phyloP scores from a whole-genome alignment of 2,888 invertebrate genomes.

The Sisyra terminalis region DNA sequence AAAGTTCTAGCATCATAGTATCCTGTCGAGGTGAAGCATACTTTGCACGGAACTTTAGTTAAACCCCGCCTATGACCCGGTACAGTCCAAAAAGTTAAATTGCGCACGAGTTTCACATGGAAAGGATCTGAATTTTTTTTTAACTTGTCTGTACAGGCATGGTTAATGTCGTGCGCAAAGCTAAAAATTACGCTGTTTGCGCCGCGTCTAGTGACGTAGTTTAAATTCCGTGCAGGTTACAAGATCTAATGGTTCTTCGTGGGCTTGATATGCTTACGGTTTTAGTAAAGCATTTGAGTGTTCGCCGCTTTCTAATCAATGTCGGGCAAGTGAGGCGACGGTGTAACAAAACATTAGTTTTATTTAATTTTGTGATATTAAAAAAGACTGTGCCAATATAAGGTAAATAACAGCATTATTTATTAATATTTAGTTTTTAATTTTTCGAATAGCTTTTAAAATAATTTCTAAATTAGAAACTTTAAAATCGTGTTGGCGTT shows the following conservation, averaged over 20 bases:
- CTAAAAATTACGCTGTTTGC: conserved; percentile 3
- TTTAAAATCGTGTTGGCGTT: background rate
- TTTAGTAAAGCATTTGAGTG: conserved; percentile 1
- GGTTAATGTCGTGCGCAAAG: conserved; percentile 3
- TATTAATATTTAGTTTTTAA: conserved; percentile 3
- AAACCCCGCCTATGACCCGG: conserved; percentile 5
- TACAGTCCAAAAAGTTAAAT: conserved; percentile 1
- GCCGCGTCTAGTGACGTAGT: conserved; percentile 8
- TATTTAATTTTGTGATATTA: conserved; percentile 13
- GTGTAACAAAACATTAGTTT: conserved; percentile 4
- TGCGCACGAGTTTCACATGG: background rate
- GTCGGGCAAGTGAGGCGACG: conserved; percentile 1
- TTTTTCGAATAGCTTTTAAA: background rate
- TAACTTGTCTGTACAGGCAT: conserved; percentile 1
- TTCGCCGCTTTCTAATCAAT: conserved; percentile 3
- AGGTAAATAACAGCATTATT: conserved; percentile 9
- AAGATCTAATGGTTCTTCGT: too few species aligned
- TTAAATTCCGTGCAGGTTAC: conserved; percentile 6
- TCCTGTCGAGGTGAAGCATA: conserved; percentile 2
- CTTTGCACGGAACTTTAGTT: conserved; percentile 4
- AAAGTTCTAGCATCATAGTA: conserved; percentile 3
- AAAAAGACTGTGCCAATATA: conserved; percentile 14
- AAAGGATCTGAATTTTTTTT: background rate
- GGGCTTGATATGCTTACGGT: background rate
- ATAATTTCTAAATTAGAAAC: background rate